A percentile compares a stretch with the other conserved stretches of the same genome.
Evolutionary conservation across 2,113 vertebrate species (phyloP).

Genomic region (Micronycteris hirsuta): DNA sequence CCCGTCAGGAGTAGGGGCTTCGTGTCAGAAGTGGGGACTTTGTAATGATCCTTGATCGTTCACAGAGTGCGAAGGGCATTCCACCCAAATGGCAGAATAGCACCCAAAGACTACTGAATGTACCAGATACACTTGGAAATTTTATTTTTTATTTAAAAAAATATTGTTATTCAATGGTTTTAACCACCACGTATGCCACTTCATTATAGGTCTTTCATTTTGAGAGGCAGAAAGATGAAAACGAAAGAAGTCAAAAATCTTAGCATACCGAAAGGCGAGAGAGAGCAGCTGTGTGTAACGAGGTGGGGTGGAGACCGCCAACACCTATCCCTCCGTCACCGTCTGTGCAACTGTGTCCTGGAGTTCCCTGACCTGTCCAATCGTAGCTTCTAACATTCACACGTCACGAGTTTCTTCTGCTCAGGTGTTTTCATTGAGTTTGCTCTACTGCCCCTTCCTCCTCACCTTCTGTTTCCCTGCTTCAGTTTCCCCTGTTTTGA

Average conservation of each 20-base stretch:
- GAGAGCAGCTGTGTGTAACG: background rate
- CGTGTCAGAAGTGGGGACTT: background rate
- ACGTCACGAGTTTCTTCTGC: background rate
- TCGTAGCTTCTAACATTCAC: background rate
- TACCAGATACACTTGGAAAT: background rate
- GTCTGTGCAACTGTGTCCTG: background rate
- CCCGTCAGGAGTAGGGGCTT: background rate
- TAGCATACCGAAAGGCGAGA: background rate
- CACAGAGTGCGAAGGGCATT: background rate
- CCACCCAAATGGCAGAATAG: background rate
- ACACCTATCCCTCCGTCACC: background rate
- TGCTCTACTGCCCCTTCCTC: background rate
- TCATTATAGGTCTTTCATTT: background rate
- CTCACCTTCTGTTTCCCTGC: background rate
- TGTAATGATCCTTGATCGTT: background rate
- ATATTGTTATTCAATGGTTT: background rate
- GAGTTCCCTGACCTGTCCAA: background rate
- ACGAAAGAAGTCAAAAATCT: background rate
- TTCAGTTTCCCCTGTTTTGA: constrained; percentile 26
- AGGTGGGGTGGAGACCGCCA: background rate
- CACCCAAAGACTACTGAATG: background rate
- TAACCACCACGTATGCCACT: background rate
- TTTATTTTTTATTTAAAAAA: background rate
- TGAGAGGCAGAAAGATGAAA: background rate
- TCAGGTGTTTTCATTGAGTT: background rate